Base-by-base conservation (phyloP, 2,888 invertebrate genomes). In the Rhogogaster chlorosoma region DNA sequence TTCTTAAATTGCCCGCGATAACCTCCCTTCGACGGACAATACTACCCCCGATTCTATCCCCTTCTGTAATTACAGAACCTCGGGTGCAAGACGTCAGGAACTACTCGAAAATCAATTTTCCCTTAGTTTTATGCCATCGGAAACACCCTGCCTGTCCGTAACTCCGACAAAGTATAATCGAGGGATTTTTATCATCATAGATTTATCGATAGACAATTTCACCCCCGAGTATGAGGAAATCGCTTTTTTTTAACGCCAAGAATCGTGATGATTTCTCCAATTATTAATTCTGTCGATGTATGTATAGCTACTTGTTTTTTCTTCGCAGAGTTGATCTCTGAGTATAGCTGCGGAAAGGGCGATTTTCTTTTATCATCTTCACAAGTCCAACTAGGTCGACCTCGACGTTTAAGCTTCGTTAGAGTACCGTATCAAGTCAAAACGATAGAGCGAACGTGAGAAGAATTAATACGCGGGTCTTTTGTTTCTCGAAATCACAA, bases 1-100 rank as follows among this genome's bases (percentile, higher is more conserved):
- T 70, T 67, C 64, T 70, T 83, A 67, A 83, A 83, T 83, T 67
- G 64, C 83, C 70, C 83, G 67, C 83, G 67, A 70, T 83, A 67
- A 83, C 70, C 83, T 53, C 77, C 61, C 61, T 61, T 80, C 61
- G 80, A 80, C 38, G 57, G 80, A 80, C 80, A 80, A 57, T 80
- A 80, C 61, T 61, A 36, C 38, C 78, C 18, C 32, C 57, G 57
- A 38, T 78, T 78, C 57, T 61, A 12, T 57, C 57, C 78, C 57
- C 38, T 61, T n/a, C 38, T 22, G 57, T 57, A 61, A 80, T 80
- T 80, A 57, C 80, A 7, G 61, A 38, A 80, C 22, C 38, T 38
- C 36, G n/a, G 22, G 38, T 36, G 38, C 57, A 80, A 77, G 15
- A 38, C 38, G 36, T 77, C 77, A 53, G 53, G 77, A 61, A 38